Evolutionary conservation across 2,113 vertebrate species (phyloP).

Genomic region (Dascyllus trimaculatus): DNA sequence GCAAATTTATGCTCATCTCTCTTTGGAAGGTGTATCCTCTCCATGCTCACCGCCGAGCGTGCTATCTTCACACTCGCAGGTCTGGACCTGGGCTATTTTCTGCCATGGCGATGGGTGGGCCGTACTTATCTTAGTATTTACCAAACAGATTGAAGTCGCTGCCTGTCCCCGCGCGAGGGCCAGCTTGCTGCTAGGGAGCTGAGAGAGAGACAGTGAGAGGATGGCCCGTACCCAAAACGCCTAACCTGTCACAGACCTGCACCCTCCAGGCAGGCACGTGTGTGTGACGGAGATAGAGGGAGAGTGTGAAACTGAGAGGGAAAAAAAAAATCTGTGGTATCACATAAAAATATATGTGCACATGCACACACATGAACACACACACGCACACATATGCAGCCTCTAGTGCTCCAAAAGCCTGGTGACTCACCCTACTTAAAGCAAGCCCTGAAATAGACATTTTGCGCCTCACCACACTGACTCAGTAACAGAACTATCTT

Average conservation of each 20-base stretch:
- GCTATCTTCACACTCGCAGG: slow-evolving; percentile 58
- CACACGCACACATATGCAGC: slow-evolving; percentile 63
- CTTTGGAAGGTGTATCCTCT: slow-evolving; percentile 39
- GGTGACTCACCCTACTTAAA: slow-evolving; percentile 82
- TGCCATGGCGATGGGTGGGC: slow-evolving; percentile 68
- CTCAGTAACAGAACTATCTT: slow-evolving; percentile 77
- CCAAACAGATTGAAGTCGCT: slow-evolving; percentile 82
- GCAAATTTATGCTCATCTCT: slow-evolving; percentile 38
- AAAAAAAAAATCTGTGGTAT: slow-evolving; percentile 37
- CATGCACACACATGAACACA: slow-evolving; percentile 42
- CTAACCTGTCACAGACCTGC: slow-evolving; percentile 80
- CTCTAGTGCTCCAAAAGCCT: slow-evolving; percentile 71
- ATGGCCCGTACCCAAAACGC: slow-evolving; percentile 80
- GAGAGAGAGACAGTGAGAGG: slow-evolving; percentile 71
- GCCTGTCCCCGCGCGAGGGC: slow-evolving; percentile 64
- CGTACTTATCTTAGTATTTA: slow-evolving; percentile 79
- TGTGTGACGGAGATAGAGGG: slow-evolving; percentile 61
- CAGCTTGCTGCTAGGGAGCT: slow-evolving; percentile 72
- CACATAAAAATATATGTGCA: slow-evolving; percentile 53
- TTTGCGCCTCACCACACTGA: slow-evolving; percentile 79
- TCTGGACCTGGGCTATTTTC: slow-evolving; percentile 73
- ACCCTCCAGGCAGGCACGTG: slow-evolving; percentile 70
- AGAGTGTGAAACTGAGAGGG: slow-evolving; percentile 21
- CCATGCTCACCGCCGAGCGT: slow-evolving; percentile 12
- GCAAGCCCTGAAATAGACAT: slow-evolving; percentile 83